Evolutionary conservation across 2,888 invertebrate genomes (phyloP).

Genomic region (Spodoptera picta): DNA sequence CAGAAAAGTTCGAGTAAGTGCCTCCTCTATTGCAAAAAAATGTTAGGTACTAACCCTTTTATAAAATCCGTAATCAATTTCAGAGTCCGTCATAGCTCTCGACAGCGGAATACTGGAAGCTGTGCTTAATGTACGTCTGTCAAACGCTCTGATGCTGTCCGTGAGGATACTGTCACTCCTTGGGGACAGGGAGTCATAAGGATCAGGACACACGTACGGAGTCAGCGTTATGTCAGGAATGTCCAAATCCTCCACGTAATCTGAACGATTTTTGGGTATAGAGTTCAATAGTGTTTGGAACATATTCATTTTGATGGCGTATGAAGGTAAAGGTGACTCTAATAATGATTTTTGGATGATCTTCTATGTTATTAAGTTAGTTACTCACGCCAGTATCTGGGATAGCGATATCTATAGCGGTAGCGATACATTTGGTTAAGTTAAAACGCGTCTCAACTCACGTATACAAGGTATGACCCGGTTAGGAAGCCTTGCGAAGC

Average conservation of each 20-base stretch:
- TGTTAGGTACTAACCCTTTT: constrained; percentile 69
- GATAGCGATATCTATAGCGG: no score
- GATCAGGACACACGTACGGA: constrained; percentile 73
- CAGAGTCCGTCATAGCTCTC: constrained; percentile 82
- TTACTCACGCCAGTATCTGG: neutral
- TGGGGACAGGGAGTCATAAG: constrained; percentile 61
- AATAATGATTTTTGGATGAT: no score
- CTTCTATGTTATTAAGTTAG: neutral
- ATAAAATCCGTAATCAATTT: constrained; percentile 78
- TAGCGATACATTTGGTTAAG: neutral
- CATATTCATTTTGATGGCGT: constrained; percentile 69
- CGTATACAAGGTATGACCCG: constrained; percentile 18
- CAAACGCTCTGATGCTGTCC: constrained; percentile 61
- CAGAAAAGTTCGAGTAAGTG: no score
- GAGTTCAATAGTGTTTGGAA: constrained; percentile 72
- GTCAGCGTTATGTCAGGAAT: constrained; percentile 72
- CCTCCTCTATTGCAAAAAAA: no score
- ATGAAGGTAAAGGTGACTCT: no score
- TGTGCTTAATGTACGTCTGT: constrained; percentile 65
- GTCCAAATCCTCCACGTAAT: constrained; percentile 77
- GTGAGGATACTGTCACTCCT: constrained; percentile 67
- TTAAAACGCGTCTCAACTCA: constrained; percentile 20
- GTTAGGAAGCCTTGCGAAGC: constrained; percentile 21
- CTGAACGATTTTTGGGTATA: constrained; percentile 74
- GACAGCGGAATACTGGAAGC: constrained; percentile 78